Conservation (phyloP, 1,140 invertebrate species). For the Liolophura sinensis region DNA sequence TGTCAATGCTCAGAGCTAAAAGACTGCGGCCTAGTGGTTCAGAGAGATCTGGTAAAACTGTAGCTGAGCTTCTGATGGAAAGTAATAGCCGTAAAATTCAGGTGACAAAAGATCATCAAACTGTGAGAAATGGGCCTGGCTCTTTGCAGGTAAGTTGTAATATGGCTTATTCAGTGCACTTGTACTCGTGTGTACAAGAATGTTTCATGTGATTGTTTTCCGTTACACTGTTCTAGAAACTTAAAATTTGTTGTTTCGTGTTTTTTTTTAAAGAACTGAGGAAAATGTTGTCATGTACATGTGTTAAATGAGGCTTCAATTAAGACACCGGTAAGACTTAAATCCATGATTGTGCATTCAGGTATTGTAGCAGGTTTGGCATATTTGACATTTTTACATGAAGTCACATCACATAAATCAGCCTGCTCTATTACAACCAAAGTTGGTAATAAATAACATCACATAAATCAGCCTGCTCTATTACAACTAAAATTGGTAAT, state of each 20-base stretch:
- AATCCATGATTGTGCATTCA: too few species aligned
- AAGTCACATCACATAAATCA: too few species aligned
- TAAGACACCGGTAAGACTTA: too few species aligned
- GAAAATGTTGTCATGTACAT: too few species aligned
- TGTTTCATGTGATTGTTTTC: neutral
- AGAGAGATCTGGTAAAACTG: slow-evolving; percentile 6
- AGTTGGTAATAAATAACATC: too few species aligned
- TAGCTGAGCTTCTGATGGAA: slow-evolving; percentile 8
- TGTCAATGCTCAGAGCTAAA: neutral
- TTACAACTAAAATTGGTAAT: too few species aligned
- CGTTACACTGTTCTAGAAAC: neutral
- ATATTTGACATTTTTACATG: too few species aligned
- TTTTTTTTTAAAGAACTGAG: too few species aligned
- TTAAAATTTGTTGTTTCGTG: neutral
- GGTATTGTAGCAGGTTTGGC: too few species aligned
- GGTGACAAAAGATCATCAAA: slow-evolving; percentile 6
- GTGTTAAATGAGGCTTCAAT: too few species aligned
- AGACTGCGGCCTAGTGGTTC: neutral
- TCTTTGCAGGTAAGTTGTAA: neutral
- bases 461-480: too few species aligned
- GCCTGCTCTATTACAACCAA: too few species aligned
- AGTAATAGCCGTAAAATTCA: slow-evolving; percentile 2
- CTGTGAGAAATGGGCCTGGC: neutral
- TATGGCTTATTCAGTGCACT: neutral
- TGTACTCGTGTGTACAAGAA: neutral